Evolutionary conservation across 2,888 invertebrate genomes (phyloP).

Genomic region (Ormyrus thymus): DNA sequence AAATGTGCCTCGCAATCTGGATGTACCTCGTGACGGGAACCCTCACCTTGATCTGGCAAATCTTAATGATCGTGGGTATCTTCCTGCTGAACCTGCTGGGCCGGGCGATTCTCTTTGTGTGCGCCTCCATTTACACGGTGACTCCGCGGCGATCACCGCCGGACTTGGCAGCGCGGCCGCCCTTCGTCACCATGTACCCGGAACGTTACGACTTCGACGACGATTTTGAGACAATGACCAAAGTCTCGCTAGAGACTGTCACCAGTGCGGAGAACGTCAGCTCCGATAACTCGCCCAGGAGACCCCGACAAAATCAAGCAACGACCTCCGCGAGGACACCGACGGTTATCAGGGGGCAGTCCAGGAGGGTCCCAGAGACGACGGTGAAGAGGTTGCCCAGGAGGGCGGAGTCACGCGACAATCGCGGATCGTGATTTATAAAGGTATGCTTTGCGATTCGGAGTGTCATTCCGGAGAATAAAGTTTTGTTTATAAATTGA

Average conservation of each 20-base stretch:
- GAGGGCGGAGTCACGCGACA: too few species aligned
- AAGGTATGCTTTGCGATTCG: too few species aligned
- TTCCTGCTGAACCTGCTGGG: slow-evolving; percentile 59
- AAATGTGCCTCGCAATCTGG: slow-evolving; percentile 64
- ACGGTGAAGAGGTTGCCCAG: too few species aligned
- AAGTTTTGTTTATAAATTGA: too few species aligned
- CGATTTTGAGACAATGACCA: slow-evolving; percentile 61
- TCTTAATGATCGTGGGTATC: slow-evolving; percentile 57
- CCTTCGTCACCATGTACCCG: slow-evolving; percentile 64
- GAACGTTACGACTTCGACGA: slow-evolving; percentile 64
- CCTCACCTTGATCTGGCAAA: slow-evolving; percentile 59
- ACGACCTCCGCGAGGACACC: too few species aligned
- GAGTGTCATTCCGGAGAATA: too few species aligned
- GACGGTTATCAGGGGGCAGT: too few species aligned
- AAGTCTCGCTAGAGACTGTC: slow-evolving; percentile 63
- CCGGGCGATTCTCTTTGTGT: slow-evolving; percentile 57
- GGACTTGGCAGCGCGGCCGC: not conserved
- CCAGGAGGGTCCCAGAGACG: too few species aligned
- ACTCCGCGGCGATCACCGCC: slow-evolving; percentile 26
- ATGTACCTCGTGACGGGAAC: slow-evolving; percentile 62
- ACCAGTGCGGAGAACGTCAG: slow-evolving; percentile 49
- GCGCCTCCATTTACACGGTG: slow-evolving; percentile 59
- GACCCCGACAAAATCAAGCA: too few species aligned
- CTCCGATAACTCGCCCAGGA: not conserved
- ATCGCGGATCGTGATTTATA: too few species aligned